Percentiles rank a stretch among this genome's conserved stretches.
Evolutionary conservation across 1,140 invertebrate genomes (phyloP).

Genomic region (Saxidomus purpurata): DNA sequence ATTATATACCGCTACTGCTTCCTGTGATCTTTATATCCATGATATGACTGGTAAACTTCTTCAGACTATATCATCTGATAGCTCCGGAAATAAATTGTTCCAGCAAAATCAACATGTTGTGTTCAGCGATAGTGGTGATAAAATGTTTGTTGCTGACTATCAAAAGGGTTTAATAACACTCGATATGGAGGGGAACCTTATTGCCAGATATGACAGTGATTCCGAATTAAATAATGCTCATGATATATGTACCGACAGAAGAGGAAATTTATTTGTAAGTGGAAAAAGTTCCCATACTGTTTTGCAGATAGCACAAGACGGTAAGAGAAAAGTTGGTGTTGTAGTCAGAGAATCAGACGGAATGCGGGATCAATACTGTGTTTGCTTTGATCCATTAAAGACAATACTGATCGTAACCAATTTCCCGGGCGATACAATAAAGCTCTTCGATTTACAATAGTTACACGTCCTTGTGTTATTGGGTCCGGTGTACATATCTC

Average conservation of each 20-base stretch:
- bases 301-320: background rate
- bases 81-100: background rate
- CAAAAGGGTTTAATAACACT: background rate
- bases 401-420: background rate
- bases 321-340: background rate
- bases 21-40: background rate
- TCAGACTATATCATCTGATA: background rate
- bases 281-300: background rate
- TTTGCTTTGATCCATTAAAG: background rate
- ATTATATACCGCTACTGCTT: background rate
- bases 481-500: too few relatives aligned
- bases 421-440: background rate
- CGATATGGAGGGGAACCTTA: background rate
- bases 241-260: background rate
- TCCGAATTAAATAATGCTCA: background rate
- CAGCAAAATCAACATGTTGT: background rate
- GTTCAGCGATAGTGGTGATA: background rate
- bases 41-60: background rate
- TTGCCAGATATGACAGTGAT: background rate
- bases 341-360: background rate
- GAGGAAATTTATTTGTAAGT: slow-evolving; percentile 11
- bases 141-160: background rate
- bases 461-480: too few relatives aligned
- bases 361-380: background rate
- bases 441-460: background rate